A percentile compares a stretch with the other conserved stretches of the same genome.
phyloP scores from a whole-genome alignment of 2,113 vertebrate species.

The Cephalopterus ornatus region DNA sequence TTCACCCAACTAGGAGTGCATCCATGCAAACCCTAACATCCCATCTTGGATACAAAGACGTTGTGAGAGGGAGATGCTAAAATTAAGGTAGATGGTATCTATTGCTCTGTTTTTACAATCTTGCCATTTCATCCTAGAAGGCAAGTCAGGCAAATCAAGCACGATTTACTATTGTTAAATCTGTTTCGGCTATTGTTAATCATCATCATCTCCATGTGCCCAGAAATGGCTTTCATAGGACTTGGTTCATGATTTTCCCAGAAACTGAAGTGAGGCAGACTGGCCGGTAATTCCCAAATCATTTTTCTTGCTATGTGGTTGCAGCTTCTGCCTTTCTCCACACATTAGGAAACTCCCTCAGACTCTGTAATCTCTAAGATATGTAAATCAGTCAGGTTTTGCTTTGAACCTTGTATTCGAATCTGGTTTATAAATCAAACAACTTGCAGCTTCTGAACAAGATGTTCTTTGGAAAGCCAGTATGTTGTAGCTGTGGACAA shows the following conservation, averaged over 20 bases:
- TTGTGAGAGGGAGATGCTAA: not conserved
- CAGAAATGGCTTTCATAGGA: not conserved
- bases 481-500: not conserved
- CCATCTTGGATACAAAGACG: not conserved
- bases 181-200: not conserved
- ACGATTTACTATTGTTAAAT: not conserved
- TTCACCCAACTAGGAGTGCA: not conserved
- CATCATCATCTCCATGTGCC: not conserved
- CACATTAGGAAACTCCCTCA: not conserved
- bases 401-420: not conserved
- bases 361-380: not conserved
- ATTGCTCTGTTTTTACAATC: not conserved
- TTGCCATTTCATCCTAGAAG: not conserved
- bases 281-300: not conserved
- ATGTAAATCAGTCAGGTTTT: not conserved
- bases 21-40: not conserved
- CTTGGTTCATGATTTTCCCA: not conserved
- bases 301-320: not conserved
- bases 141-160: not conserved
- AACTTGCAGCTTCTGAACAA: not conserved
- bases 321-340: not conserved
- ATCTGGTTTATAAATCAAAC: not conserved
- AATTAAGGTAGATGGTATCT: not conserved
- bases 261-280: not conserved
- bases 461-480: not conserved